Conservation (phyloP, 1,140 invertebrate genomes). For the Melipona quadrifasciata region DNA sequence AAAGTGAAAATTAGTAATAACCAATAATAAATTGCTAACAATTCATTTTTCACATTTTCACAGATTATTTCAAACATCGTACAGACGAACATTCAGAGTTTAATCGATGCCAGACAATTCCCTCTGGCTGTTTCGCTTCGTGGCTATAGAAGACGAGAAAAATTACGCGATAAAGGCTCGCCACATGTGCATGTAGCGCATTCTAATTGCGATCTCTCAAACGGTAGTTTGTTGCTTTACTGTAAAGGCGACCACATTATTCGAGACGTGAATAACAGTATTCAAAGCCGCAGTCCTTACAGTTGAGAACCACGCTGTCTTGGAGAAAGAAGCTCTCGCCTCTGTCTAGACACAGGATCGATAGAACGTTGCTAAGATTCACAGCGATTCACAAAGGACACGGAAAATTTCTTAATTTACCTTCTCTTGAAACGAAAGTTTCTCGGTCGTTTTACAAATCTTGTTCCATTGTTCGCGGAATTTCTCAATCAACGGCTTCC, state of each 20-base stretch:
- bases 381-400: neutral
- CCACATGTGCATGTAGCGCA: neutral
- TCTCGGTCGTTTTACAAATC: neutral
- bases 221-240: conserved; percentile 31
- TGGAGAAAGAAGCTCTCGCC: neutral
- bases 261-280: conserved; percentile 45
- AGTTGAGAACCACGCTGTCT: neutral
- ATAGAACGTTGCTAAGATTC: neutral
- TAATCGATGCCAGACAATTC: neutral
- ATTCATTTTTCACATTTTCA: too few species aligned
- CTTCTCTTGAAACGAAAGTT: too few species aligned
- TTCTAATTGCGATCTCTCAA: conserved; percentile 20
- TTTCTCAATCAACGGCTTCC: neutral
- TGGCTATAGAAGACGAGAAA: neutral
- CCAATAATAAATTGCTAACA: neutral
- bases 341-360: conserved; percentile 13
- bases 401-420: neutral
- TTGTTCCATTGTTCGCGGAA: too few species aligned
- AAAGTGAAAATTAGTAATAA: neutral
- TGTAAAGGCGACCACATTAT: conserved; percentile 23
- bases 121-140: neutral
- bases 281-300: conserved; percentile 24
- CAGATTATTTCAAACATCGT: neutral
- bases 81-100: neutral
- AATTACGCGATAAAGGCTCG: neutral